phyloP scores from a whole-genome alignment of 2,888 invertebrate species.

The Tenthredo amoena region DNA sequence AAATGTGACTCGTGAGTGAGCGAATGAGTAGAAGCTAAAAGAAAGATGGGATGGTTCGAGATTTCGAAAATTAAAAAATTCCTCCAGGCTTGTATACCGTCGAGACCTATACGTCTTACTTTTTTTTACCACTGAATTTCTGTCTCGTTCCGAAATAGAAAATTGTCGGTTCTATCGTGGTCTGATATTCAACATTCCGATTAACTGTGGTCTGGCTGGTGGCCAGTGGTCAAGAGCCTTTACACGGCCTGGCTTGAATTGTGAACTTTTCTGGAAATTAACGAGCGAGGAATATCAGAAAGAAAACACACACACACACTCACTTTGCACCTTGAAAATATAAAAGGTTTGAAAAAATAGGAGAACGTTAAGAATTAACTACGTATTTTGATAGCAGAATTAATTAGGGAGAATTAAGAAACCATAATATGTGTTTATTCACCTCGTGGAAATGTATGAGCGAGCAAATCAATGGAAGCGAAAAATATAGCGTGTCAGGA shows the following conservation, averaged over 20 bases:
- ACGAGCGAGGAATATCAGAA: not conserved
- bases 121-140: conserved; percentile 15
- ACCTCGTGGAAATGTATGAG: not conserved
- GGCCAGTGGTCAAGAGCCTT: conserved; percentile 8
- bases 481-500: conserved; percentile 30
- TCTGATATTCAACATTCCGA: conserved; percentile 34
- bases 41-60: conserved; percentile 20
- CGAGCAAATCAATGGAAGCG: not conserved
- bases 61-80: conserved; percentile 46
- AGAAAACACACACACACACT: not conserved
- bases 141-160: conserved; percentile 21
- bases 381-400: not conserved
- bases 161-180: conserved; percentile 30
- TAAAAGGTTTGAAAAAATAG: not conserved
- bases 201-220: conserved; percentile 29
- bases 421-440: not conserved
- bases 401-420: not conserved
- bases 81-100: not conserved
- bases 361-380: not conserved
- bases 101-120: conserved; percentile 1
- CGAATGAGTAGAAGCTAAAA: conserved; percentile 1
- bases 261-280: conserved; percentile 5
- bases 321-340: not conserved
- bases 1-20: conserved; percentile 30
- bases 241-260: not conserved